Conservation (phyloP, 2,888 invertebrate species). For the Cantharis rufa region DNA sequence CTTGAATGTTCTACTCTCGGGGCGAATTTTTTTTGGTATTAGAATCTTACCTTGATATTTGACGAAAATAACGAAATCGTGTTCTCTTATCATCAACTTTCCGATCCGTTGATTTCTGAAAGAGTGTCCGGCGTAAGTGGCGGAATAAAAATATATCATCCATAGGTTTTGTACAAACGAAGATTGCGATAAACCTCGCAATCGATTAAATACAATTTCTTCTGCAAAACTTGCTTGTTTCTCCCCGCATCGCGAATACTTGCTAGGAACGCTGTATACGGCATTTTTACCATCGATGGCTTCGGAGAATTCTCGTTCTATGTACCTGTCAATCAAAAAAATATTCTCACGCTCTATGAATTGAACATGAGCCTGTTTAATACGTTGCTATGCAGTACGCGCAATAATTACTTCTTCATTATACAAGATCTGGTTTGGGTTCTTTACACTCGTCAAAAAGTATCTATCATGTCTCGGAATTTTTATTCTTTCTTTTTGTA, state of each 20-base stretch:
- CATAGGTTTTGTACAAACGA: slow-evolving; percentile 39
- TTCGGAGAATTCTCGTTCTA: slow-evolving; percentile 48
- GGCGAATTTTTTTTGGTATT: not conserved
- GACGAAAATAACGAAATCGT: slow-evolving; percentile 50
- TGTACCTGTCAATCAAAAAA: slow-evolving; percentile 44
- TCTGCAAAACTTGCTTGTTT: slow-evolving; percentile 48
- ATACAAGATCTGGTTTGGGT: slow-evolving; percentile 35
- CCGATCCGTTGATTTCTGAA: slow-evolving; percentile 47
- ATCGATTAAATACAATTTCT: slow-evolving; percentile 41
- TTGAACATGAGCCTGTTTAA: slow-evolving; percentile 35
- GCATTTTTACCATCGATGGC: slow-evolving; percentile 28
- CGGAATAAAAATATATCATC: slow-evolving; percentile 49
- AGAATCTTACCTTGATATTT: slow-evolving; percentile 44
- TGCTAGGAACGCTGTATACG: slow-evolving; percentile 46
- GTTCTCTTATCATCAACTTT: slow-evolving; percentile 50
- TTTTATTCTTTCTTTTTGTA: slow-evolving; percentile 21
- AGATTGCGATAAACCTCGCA: slow-evolving; percentile 36
- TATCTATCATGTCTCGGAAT: slow-evolving; percentile 16
- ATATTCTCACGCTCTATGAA: slow-evolving; percentile 36
- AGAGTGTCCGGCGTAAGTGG: slow-evolving; percentile 49
- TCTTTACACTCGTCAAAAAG: slow-evolving; percentile 34
- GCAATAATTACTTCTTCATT: slow-evolving; percentile 37
- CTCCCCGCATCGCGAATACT: slow-evolving; percentile 44
- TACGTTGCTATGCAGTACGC: slow-evolving; percentile 34
- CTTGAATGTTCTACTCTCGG: not conserved